Evolutionary conservation across 2,888 invertebrate species (phyloP), one percentile per base, ranked within the genome.

Genomic region (Epinotia nisella): DNA sequence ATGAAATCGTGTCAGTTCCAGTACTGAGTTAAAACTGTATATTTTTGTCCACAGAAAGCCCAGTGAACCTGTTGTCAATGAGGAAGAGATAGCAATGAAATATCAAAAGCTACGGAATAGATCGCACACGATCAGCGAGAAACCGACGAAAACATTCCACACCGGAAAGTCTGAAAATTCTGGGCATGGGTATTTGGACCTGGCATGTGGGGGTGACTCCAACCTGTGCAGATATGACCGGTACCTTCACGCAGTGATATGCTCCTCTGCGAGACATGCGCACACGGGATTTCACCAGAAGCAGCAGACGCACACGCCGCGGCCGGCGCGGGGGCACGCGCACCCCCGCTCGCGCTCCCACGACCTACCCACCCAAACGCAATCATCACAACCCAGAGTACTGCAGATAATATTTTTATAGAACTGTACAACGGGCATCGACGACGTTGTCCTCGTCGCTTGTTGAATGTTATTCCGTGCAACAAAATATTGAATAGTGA

Each of bases 191-290:
- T 95, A 95, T 81, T 89, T 95, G 77, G 95, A 95, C 83, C 83
- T 95, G 83, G 95, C 95, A 76, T 93, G 94, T 82, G 94, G 94
- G 74, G 95, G 95, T 15, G 94, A 95, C 74, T 94, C 95, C 9
- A 87, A 95, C 80, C 79, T 94, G 77, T 93, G 93, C 76, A 80
- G 93, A 72, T 95, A 95, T 81, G 95, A 95, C 82, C 93, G 95
- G 72, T 95, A 95, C 83, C 85, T 95, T 71, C 95, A 95, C 82
- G 95, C 95, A 59, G 95, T 95, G 60, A 95, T 95, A 76, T 95
- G 95, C 80, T 93, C 94, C 21, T 93, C 94, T 1, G 90, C 94
- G 9, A 85, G 90, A 15, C 94, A 94, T 76, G 93, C 93, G 1
- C 87, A 93, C 75, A 89, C 92, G 0, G 94, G 94, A 53, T 91